Evolutionary conservation across 2,888 invertebrate genomes (phyloP), one percentile per base, ranked within the genome.

Genomic region (Linyphia triangularis): DNA sequence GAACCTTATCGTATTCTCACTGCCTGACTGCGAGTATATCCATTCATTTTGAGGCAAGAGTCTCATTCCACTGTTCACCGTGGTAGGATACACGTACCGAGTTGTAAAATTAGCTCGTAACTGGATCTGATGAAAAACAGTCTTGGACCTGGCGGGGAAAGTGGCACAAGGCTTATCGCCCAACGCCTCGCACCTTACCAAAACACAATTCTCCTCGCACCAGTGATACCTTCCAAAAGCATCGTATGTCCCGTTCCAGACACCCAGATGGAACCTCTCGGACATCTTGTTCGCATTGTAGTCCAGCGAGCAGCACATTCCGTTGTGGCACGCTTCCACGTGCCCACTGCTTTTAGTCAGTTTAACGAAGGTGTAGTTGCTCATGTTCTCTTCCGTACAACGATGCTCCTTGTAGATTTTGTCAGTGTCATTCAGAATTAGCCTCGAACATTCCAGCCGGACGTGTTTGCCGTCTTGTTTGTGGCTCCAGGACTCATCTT

Each of bases 281-380:
- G n/a, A 22, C 1, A 70, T 30, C 1, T 51, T n/a, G 24, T 10
- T 19, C 6, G 88, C 40, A 7, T 57, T 10, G 65, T 90, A 90
- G 30, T 85, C 30, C 1, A 90, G 16, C 2, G 72, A 37, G 61
- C 90, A 90, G 61, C 90, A 90, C 37, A 90, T 72, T 13, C 85
- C 88, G n/a, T 89, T 85, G 57, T 86, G 75, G 26, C 90, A 90
- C n/a, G 84, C 79, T 51, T 84, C 61, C 3, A 90, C 10, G 13
- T 33, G 37, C 40, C 69, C 84, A 2, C 22, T 57, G 2, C 19
- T 0, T 24, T 79, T n/a, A 0, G 9, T 43, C 13, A 89, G n/a
- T 26, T 85, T 89, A 7, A 40, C 63, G 19, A 89, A 63, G 5
- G 89, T 77, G 26, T 85, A 89, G 61, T 81, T 81, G 2, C 33